A percentile compares a stretch with the other conserved stretches of the same genome.
These are phyloP conservation scores for Tetramorium bicarinatum DNA, from an alignment of 2,888 invertebrate genomes.

Conservation along the genomic window DNA sequence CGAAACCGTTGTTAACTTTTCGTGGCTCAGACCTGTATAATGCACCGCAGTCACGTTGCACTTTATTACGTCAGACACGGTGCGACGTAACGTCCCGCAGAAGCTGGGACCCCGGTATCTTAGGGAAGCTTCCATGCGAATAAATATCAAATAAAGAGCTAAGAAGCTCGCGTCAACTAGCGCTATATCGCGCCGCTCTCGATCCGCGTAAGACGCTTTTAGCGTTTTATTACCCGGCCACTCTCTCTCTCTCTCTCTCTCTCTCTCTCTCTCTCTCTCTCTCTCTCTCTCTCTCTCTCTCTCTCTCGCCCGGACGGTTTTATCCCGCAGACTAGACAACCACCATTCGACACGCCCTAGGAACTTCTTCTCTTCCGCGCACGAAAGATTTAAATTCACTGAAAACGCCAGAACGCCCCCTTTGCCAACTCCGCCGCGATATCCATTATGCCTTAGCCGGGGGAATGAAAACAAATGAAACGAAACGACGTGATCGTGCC, in stretches of 20 bases:
- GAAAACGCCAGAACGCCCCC: slow-evolving; percentile 49
- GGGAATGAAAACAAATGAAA: slow-evolving; percentile 57
- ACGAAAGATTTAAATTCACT: slow-evolving; percentile 65
- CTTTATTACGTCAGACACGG: slow-evolving; percentile 44
- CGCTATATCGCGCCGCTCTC: slow-evolving; percentile 66
- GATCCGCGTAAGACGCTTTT: slow-evolving; percentile 80
- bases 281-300: slow-evolving; percentile 72
- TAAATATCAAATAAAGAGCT: slow-evolving; percentile 66
- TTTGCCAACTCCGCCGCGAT: slow-evolving; percentile 52
- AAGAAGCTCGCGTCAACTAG: slow-evolving; percentile 63
- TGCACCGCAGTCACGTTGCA: slow-evolving; percentile 44
- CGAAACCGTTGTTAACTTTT: slow-evolving; percentile 36
- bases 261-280: slow-evolving; percentile 70
- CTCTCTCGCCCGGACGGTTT: slow-evolving; percentile 63
- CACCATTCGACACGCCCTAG: slow-evolving; percentile 61
- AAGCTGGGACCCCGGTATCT: slow-evolving; percentile 15
- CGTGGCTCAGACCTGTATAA: slow-evolving; percentile 35
- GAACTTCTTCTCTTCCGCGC: slow-evolving; percentile 40
- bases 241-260: slow-evolving; percentile 70
- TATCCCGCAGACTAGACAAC: slow-evolving; percentile 57
- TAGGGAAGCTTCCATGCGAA: slow-evolving; percentile 49
- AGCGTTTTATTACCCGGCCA: slow-evolving; percentile 80
- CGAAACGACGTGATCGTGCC: slow-evolving; percentile 50
- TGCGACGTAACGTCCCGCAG: background rate
- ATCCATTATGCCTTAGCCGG: slow-evolving; percentile 51